Conservation (phyloP, 2,797 vertebrate species). For the Pseudopleuronectes americanus region DNA sequence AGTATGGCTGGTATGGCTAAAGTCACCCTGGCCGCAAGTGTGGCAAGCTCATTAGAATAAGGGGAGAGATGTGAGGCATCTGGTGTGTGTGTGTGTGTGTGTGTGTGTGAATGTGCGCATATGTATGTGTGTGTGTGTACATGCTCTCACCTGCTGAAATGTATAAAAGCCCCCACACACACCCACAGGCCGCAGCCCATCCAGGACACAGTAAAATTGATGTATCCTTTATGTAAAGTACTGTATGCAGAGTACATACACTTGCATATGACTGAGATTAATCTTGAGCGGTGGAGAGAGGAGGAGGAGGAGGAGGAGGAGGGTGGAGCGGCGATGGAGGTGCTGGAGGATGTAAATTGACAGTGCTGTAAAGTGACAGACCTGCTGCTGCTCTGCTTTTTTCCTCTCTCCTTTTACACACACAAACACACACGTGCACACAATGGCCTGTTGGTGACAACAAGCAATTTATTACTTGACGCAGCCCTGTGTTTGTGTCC, state of each 20-base stretch:
- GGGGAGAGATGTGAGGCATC: slow-evolving; percentile 37
- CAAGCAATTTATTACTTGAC: slow-evolving; percentile 77
- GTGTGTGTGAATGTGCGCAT: background rate
- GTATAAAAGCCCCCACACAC: slow-evolving; percentile 55
- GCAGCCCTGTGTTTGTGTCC: slow-evolving; percentile 50
- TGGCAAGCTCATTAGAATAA: slow-evolving; percentile 78
- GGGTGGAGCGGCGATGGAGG: slow-evolving; percentile 44
- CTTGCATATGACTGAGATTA: slow-evolving; percentile 83
- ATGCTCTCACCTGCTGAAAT: slow-evolving; percentile 63
- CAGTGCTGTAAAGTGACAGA: slow-evolving; percentile 80
- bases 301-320: slow-evolving; percentile 24
- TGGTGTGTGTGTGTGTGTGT: slow-evolving; percentile 8
- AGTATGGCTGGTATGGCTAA: slow-evolving; percentile 74
- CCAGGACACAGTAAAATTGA: slow-evolving; percentile 78
- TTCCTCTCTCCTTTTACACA: slow-evolving; percentile 8
- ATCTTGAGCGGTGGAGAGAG: slow-evolving; percentile 69
- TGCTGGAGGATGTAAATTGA: slow-evolving; percentile 78
- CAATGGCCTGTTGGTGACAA: slow-evolving; percentile 66
- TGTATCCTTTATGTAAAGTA: slow-evolving; percentile 84
- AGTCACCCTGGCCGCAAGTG: slow-evolving; percentile 77
- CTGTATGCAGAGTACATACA: slow-evolving; percentile 82
- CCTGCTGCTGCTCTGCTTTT: slow-evolving; percentile 68
- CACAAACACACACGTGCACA: slow-evolving; percentile 42
- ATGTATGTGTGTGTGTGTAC: slow-evolving; percentile 11
- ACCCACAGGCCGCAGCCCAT: slow-evolving; percentile 46